phyloP scores from a whole-genome alignment of 2,888 invertebrate species.

The Andrena minutula region DNA sequence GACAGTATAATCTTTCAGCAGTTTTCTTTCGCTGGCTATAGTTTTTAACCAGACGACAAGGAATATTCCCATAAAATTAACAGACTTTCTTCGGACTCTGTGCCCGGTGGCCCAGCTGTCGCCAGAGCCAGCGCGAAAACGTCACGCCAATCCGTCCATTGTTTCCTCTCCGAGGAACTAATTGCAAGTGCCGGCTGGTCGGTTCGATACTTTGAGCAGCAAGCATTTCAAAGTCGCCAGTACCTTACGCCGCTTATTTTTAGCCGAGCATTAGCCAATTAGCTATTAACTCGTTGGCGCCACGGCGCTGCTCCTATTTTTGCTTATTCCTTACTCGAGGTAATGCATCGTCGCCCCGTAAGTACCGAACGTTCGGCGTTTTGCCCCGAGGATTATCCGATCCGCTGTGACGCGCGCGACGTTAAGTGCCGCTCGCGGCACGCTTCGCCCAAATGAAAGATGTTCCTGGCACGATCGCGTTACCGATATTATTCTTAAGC shows the following conservation, averaged over 20 bases:
- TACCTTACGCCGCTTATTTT: conserved; percentile 48
- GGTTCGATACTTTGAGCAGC: conserved; percentile 39
- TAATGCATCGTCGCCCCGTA: conserved; percentile 40
- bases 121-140: neutral
- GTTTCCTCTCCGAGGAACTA: conserved; percentile 16
- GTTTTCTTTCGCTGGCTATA: neutral
- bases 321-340: conserved; percentile 46
- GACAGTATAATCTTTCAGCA: conserved; percentile 25
- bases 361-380: conserved; percentile 18
- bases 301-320: conserved; percentile 56
- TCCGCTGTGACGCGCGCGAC: conserved; percentile 22
- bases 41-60: neutral
- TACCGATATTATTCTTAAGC: conserved; percentile 23
- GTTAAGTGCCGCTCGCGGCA: conserved; percentile 19
- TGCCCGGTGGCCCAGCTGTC: neutral
- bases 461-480: neutral
- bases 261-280: conserved; percentile 65
- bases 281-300: conserved; percentile 65
- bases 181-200: neutral
- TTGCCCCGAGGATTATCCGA: conserved; percentile 27
- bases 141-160: neutral
- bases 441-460: conserved; percentile 48
- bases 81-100: neutral
- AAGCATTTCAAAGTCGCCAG: conserved; percentile 49
- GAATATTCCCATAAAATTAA: neutral